These are phyloP conservation scores for Heliconius eleuchia DNA, from an alignment of 1,140 invertebrate genomes.

Conservation along the genomic window DNA sequence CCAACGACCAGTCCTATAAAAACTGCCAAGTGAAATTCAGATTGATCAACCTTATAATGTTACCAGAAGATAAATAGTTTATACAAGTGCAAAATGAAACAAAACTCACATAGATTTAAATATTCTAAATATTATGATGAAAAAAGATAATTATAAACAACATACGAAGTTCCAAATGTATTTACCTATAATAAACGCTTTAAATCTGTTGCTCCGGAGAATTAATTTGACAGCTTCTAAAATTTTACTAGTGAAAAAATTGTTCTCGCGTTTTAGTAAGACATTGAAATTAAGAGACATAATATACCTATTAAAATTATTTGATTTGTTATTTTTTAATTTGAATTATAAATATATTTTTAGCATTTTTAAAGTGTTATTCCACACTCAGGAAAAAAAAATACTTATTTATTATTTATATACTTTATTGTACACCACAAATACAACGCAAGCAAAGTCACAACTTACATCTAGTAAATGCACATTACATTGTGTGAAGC, in stretches of 20 bases:
- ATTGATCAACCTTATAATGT: background rate
- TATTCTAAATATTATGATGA: background rate
- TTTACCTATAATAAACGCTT: background rate
- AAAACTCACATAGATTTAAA: too few relatives aligned
- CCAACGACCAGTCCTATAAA: background rate
- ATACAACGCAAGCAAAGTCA: too few relatives aligned
- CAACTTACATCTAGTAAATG: too few relatives aligned
- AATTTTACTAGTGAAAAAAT: constrained; percentile 20
- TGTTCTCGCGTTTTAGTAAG: constrained; percentile 15
- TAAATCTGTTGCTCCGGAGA: constrained; percentile 18
- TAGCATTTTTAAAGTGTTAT: too few relatives aligned
- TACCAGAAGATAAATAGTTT: too few relatives aligned
- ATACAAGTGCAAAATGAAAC: background rate
- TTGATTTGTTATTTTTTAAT: too few relatives aligned
- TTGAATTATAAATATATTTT: too few relatives aligned
- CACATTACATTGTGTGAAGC: too few relatives aligned
- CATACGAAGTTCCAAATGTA: background rate
- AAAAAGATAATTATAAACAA: background rate
- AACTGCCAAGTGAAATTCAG: background rate
- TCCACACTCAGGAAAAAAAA: too few relatives aligned
- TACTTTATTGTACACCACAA: too few relatives aligned
- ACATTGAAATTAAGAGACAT: constrained; percentile 18
- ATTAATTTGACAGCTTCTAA: constrained; percentile 20
- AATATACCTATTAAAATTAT: too few relatives aligned
- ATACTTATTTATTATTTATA: too few relatives aligned